Conservation (phyloP, 2,888 invertebrate genomes). For the Chrysotoxum bicinctum region DNA sequence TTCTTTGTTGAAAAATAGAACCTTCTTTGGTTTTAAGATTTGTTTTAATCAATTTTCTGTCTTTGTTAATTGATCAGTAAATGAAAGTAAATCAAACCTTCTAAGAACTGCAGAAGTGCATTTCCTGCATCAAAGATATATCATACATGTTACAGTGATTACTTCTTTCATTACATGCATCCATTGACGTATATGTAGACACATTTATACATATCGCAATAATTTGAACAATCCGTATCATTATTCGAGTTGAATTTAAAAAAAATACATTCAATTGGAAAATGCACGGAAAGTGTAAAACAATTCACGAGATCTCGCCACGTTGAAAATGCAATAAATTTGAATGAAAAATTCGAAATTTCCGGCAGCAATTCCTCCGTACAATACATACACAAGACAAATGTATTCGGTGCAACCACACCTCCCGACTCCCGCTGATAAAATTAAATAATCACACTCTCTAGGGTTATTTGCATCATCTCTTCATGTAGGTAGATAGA, state of each 20-base stretch:
- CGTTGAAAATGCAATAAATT: slow-evolving; percentile 59
- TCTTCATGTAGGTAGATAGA: not conserved
- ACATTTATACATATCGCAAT: not conserved
- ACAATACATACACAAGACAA: not conserved
- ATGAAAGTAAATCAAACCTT: no score
- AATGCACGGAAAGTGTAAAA: slow-evolving; percentile 32
- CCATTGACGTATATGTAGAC: not conserved
- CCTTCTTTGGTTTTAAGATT: not conserved
- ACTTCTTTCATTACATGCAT: not conserved
- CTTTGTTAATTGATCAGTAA: no score
- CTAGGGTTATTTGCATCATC: slow-evolving; percentile 14
- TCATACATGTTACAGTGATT: no score
- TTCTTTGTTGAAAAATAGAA: no score
- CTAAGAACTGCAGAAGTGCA: no score
- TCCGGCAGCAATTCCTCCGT: slow-evolving; percentile 27
- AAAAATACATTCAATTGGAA: slow-evolving; percentile 6
- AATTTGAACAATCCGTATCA: not conserved
- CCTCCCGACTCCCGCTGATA: not conserved
- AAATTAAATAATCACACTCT: slow-evolving; percentile 53
- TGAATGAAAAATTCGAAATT: slow-evolving; percentile 34
- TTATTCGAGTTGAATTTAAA: not conserved
- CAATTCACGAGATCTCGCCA: slow-evolving; percentile 20
- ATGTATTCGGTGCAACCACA: slow-evolving; percentile 18
- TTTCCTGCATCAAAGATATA: not conserved
- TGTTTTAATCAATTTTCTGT: not conserved